phyloP scores from a whole-genome alignment of 2,113 vertebrate genomes.

The Falcunculus frontatus region DNA sequence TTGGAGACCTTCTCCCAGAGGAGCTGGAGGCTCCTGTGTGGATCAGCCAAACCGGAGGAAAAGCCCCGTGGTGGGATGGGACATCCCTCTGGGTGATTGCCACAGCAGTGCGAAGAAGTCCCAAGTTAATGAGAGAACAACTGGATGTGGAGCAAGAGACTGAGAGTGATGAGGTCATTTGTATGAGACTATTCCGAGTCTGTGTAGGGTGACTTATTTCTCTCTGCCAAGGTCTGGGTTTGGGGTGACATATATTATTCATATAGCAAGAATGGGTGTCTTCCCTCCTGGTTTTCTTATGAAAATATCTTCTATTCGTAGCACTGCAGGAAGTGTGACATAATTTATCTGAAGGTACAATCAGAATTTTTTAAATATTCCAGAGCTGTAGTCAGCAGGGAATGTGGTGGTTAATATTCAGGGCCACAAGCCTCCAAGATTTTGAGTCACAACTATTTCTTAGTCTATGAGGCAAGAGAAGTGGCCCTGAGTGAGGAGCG shows the following conservation, averaged over 20 bases:
- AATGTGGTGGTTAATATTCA: neutral
- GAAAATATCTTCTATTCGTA: neutral
- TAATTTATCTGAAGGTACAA: neutral
- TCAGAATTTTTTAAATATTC: neutral
- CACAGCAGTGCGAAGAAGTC: rapidly evolving
- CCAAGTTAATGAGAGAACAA: neutral
- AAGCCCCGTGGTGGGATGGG: rapidly evolving
- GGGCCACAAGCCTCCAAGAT: neutral
- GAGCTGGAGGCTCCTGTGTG: rapidly evolving
- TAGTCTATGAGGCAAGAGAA: neutral
- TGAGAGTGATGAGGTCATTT: neutral
- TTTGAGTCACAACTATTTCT: neutral
- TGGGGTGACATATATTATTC: neutral
- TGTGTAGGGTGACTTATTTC: neutral
- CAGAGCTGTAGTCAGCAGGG: neutral
- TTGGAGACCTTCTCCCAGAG: neutral
- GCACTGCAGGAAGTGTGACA: neutral
- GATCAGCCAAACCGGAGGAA: neutral
- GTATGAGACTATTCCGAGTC: neutral
- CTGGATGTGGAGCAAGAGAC: neutral
- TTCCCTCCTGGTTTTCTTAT: neutral
- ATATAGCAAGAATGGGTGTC: neutral
- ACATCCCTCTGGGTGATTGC: neutral
- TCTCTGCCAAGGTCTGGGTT: neutral
- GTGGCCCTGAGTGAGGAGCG: neutral